Percentiles rank a stretch among this genome's conserved stretches.
phyloP scores from a whole-genome alignment of 2,888 invertebrate genomes.

The Apodemia mormo region DNA sequence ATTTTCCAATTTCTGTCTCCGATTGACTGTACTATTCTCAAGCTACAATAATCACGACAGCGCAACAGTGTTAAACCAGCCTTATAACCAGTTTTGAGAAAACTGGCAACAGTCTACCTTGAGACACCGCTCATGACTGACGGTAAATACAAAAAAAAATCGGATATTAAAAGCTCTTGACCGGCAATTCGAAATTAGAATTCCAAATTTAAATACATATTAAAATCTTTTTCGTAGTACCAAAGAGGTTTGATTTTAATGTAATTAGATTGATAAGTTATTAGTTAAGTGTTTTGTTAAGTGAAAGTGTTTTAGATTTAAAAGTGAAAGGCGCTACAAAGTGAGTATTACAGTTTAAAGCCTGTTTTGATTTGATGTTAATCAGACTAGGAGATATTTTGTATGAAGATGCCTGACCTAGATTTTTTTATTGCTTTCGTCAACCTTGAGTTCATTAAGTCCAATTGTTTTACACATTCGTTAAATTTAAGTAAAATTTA shows the following conservation, averaged over 20 bases:
- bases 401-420: slow-evolving; percentile 50
- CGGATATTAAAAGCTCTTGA: slow-evolving; percentile 32
- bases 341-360: slow-evolving; percentile 52
- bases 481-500: background rate
- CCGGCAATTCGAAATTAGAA: slow-evolving; percentile 39
- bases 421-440: slow-evolving; percentile 37
- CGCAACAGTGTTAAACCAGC: slow-evolving; percentile 46
- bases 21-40: slow-evolving; percentile 35
- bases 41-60: slow-evolving; percentile 59
- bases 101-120: slow-evolving; percentile 56
- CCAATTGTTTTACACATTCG: background rate
- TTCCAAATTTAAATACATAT: slow-evolving; percentile 29
- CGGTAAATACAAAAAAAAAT: slow-evolving; percentile 45
- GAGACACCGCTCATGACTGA: slow-evolving; percentile 45
- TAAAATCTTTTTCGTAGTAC: slow-evolving; percentile 1
- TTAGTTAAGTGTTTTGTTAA: slow-evolving; percentile 41
- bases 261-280: slow-evolving; percentile 19
- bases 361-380: slow-evolving; percentile 47
- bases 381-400: slow-evolving; percentile 51
- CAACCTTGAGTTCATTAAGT: slow-evolving; percentile 19
- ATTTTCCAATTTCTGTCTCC: background rate
- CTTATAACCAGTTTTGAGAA: slow-evolving; percentile 66
- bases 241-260: slow-evolving; percentile 15
- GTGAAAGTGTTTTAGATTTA: slow-evolving; percentile 71
- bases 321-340: slow-evolving; percentile 68